These are phyloP conservation scores for Magallana angulata DNA, from an alignment of 1,140 invertebrate genomes.

Conservation along the genomic window DNA sequence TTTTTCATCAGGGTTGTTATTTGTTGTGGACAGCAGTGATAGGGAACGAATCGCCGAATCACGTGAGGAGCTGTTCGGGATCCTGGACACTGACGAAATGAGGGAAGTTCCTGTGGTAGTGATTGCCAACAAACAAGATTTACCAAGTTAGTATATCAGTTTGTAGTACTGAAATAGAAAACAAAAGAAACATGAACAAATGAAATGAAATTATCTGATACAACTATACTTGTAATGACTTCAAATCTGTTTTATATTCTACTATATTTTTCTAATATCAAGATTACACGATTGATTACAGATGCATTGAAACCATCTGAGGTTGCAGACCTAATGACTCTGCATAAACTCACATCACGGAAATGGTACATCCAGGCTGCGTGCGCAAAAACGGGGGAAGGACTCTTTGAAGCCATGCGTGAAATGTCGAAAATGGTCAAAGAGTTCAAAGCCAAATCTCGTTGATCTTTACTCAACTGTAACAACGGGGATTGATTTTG, in stretches of 20 bases:
- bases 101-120: slow-evolving; percentile 97
- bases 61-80: slow-evolving; percentile 90
- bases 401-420: slow-evolving; percentile 72
- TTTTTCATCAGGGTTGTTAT: slow-evolving; percentile 87
- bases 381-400: slow-evolving; percentile 71
- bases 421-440: slow-evolving; percentile 70
- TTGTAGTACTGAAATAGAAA: background rate
- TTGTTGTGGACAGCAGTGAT: slow-evolving; percentile 99
- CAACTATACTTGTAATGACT: too few relatives aligned
- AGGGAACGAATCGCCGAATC: slow-evolving; percentile 97
- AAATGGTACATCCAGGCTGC: slow-evolving; percentile 73
- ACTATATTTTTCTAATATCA: too few relatives aligned
- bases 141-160: slow-evolving; percentile 62
- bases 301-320: slow-evolving; percentile 63
- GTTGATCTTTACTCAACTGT: too few relatives aligned
- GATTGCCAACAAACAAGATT: slow-evolving; percentile 97
- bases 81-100: slow-evolving; percentile 93
- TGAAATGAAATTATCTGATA: too few relatives aligned
- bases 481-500: too few relatives aligned
- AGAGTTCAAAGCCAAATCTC: slow-evolving; percentile 55
- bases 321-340: slow-evolving; percentile 62
- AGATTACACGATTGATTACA: slow-evolving; percentile 22
- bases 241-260: too few relatives aligned
- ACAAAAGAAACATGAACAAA: background rate
- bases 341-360: slow-evolving; percentile 60